Conservation (phyloP, 2,797 vertebrate genomes). For the Mycteria americana region DNA sequence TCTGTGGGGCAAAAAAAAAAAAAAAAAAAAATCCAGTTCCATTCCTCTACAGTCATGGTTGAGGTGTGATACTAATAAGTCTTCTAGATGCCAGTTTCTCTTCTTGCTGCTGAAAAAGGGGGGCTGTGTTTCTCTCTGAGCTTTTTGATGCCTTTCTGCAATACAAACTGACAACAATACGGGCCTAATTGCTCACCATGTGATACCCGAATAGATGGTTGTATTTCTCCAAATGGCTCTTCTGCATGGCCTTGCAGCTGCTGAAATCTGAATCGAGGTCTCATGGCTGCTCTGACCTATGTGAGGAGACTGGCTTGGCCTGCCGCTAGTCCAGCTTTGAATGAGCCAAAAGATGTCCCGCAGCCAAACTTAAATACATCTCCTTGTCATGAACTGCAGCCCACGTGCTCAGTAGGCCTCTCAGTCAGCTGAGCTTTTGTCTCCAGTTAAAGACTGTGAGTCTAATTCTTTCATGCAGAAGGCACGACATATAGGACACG, state of each 20-base stretch:
- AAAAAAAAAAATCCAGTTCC: not conserved
- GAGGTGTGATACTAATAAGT: not conserved
- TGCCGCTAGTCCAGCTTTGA: not conserved
- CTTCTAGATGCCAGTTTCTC: not conserved
- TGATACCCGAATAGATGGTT: fast-evolving
- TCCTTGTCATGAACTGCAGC: too few relatives aligned
- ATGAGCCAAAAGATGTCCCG: fast-evolving
- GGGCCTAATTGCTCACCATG: fast-evolving
- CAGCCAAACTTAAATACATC: not conserved
- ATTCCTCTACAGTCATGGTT: not conserved
- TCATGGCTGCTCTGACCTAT: not conserved
- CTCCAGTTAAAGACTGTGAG: too few relatives aligned
- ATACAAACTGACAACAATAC: too few relatives aligned
- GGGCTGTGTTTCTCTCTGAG: not conserved
- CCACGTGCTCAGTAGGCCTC: too few relatives aligned
- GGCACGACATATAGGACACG: not conserved
- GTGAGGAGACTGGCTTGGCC: not conserved
- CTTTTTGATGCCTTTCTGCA: not conserved
- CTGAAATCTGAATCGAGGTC: not conserved
- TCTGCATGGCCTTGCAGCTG: fast-evolving
- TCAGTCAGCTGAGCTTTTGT: not conserved
- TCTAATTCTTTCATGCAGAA: not conserved
- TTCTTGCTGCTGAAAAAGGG: not conserved
- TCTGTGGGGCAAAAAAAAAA: too few relatives aligned
- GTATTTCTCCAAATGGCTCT: not conserved